These are phyloP conservation scores for Arctocebus calabarensis DNA, from an alignment of 2,797 vertebrate species.

Conservation along the genomic window DNA sequence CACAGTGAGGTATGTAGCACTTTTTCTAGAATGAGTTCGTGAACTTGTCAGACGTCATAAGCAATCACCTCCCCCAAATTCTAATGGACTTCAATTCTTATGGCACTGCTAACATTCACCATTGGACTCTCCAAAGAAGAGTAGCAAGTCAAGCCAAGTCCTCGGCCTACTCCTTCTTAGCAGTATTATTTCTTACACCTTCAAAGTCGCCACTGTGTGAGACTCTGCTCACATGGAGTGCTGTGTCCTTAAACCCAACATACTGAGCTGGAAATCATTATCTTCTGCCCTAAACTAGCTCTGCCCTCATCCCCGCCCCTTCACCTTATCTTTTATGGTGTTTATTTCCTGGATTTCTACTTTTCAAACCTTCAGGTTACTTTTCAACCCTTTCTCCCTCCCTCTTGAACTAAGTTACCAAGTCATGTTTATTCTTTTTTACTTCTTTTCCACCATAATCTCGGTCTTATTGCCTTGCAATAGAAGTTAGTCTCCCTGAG, in stretches of 20 bases:
- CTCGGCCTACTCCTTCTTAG: not conserved
- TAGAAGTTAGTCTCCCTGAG: not conserved
- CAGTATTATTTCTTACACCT: not conserved
- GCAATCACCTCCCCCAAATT: not conserved
- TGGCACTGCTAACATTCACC: not conserved
- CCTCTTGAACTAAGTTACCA: not conserved
- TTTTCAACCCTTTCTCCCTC: not conserved
- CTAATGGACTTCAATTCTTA: not conserved
- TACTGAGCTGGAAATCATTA: not conserved
- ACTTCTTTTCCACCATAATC: not conserved
- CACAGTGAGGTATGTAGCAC: too few species aligned
- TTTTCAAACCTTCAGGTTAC: constrained; percentile 6
- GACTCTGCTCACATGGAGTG: not conserved
- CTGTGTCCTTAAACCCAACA: not conserved
- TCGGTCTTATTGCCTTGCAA: not conserved
- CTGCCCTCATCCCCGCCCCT: not conserved
- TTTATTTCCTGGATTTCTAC: not conserved
- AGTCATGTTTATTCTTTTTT: not conserved
- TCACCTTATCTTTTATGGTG: not conserved
- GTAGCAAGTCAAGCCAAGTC: rapidly evolving
- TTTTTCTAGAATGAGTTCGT: too few species aligned
- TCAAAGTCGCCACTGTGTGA: not conserved
- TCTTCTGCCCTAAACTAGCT: not conserved
- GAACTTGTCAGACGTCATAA: not conserved
- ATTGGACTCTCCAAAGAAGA: not conserved